phyloP scores from a whole-genome alignment of 23 tunicate genomes.

The Pegea sp. region DNA sequence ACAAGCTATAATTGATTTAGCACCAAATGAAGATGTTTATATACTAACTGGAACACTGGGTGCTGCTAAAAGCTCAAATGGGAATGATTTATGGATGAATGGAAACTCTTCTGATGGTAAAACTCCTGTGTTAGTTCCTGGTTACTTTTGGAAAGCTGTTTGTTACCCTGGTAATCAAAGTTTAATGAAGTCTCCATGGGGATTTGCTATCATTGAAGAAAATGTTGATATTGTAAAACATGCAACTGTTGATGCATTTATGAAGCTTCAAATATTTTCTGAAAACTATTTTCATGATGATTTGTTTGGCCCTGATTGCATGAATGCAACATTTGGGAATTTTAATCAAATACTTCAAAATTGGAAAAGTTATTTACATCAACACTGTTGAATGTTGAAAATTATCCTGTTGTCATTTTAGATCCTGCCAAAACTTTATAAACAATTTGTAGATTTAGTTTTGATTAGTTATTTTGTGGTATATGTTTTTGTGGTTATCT shows the following conservation, averaged over 20 bases:
- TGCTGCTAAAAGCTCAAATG: slow-evolving; percentile 20
- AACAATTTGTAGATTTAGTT: too few relatives aligned
- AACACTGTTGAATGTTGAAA: too few relatives aligned
- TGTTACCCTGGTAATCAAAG: slow-evolving; percentile 75
- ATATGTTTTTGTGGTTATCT: too few relatives aligned
- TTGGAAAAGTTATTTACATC: slow-evolving; percentile 18
- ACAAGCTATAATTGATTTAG: slow-evolving; percentile 21
- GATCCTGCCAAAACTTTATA: too few relatives aligned
- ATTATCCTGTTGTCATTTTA: too few relatives aligned
- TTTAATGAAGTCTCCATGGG: slow-evolving; percentile 29
- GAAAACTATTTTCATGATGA: slow-evolving; percentile 21
- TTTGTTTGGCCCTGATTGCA: slow-evolving; percentile 46
- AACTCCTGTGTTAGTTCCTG: slow-evolving; percentile 73
- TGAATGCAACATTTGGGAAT: slow-evolving; percentile 58
- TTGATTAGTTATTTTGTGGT: too few relatives aligned
- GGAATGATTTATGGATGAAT: slow-evolving; percentile 47
- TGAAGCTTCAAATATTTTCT: slow-evolving; percentile 30
- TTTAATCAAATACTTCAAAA: slow-evolving; percentile 9
- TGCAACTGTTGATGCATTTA: slow-evolving; percentile 9
- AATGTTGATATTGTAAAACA: slow-evolving; percentile 9
- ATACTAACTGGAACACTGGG: slow-evolving; percentile 88
- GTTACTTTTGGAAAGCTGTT: slow-evolving; percentile 89
- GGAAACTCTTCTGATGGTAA: slow-evolving; percentile 2
- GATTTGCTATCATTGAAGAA: slow-evolving; percentile 37
- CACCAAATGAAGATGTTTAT: slow-evolving; percentile 43